Conservation (phyloP, 2,888 invertebrate species). For the Diarsia dahlii region DNA sequence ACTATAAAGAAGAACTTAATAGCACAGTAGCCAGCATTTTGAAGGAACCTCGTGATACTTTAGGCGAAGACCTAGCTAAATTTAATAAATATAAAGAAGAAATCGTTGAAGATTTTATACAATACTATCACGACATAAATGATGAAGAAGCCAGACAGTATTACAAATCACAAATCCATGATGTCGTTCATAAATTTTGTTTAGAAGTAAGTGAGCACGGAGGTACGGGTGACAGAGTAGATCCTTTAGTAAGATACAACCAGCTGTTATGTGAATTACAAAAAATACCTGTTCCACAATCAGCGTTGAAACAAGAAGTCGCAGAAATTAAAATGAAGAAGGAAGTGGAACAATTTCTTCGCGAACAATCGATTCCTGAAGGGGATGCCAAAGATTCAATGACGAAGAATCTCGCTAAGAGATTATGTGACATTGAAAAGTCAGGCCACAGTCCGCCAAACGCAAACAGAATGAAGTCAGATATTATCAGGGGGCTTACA, state of each 20-base stretch:
- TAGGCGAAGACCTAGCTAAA: conserved; percentile 54
- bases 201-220: conserved; percentile 51
- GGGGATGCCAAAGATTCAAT: conserved; percentile 64
- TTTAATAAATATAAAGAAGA: conserved; percentile 72
- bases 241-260: conserved; percentile 73
- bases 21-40: conserved; percentile 71
- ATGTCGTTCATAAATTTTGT: conserved; percentile 70
- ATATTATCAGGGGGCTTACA: conserved; percentile 70
- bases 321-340: conserved; percentile 77
- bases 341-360: conserved; percentile 75
- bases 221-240: conserved; percentile 43
- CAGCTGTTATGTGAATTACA: conserved; percentile 78
- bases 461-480: conserved; percentile 74
- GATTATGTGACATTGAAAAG: conserved; percentile 75
- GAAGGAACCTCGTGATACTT: conserved; percentile 62
- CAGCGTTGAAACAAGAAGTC: conserved; percentile 73
- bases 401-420: conserved; percentile 72
- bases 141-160: conserved; percentile 70
- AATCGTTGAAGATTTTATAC: conserved; percentile 77
- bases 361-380: conserved; percentile 61
- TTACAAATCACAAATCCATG: conserved; percentile 73
- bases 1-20: conserved; percentile 76
- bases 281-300: conserved; percentile 73
- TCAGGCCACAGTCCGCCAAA: conserved; percentile 68
- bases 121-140: conserved; percentile 71